Percentiles rank a stretch among this genome's conserved stretches.
These are phyloP conservation scores for Brachionichthys hirsutus DNA, from an alignment of 2,113 vertebrate genomes.

Conservation along the genomic window DNA sequence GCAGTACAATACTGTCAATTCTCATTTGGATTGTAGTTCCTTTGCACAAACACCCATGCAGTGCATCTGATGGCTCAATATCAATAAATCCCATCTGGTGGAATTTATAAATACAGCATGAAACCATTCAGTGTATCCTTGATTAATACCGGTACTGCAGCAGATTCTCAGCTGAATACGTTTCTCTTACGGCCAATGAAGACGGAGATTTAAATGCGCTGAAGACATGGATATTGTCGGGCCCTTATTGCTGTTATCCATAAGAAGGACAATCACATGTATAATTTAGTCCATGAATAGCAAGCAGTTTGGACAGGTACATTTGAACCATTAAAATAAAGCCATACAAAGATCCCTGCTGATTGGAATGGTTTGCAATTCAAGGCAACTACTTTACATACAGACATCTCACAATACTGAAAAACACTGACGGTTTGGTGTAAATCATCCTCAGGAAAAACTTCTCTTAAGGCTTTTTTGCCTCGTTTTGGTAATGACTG, in stretches of 20 bases:
- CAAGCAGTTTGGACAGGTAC: constrained; percentile 49
- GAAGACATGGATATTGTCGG: constrained; percentile 9
- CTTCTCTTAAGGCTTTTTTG: constrained; percentile 31
- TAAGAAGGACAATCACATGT: constrained; percentile 6
- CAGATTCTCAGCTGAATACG: constrained; percentile 22
- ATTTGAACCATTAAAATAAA: constrained; percentile 75
- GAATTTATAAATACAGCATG: background rate
- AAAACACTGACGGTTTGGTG: constrained; percentile 58
- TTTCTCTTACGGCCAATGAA: constrained; percentile 14
- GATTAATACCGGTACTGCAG: constrained; percentile 36
- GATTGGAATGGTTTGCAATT: constrained; percentile 77
- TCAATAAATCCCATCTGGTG: constrained; percentile 69
- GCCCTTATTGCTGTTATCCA: background rate
- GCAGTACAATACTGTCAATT: constrained; percentile 92
- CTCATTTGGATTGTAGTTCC: constrained; percentile 79
- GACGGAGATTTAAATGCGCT: constrained; percentile 11
- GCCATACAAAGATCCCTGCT: constrained; percentile 78
- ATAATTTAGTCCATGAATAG: constrained; percentile 12
- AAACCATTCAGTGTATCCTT: background rate
- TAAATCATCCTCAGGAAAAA: constrained; percentile 57
- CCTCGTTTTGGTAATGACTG: constrained; percentile 66
- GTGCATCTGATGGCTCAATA: constrained; percentile 69
- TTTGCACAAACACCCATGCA: constrained; percentile 82
- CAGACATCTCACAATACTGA: constrained; percentile 72
- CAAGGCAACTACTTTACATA: constrained; percentile 75